These are phyloP conservation scores for Megalops cyprinoides DNA, from an alignment of 2,797 vertebrate species.

Conservation along the genomic window DNA sequence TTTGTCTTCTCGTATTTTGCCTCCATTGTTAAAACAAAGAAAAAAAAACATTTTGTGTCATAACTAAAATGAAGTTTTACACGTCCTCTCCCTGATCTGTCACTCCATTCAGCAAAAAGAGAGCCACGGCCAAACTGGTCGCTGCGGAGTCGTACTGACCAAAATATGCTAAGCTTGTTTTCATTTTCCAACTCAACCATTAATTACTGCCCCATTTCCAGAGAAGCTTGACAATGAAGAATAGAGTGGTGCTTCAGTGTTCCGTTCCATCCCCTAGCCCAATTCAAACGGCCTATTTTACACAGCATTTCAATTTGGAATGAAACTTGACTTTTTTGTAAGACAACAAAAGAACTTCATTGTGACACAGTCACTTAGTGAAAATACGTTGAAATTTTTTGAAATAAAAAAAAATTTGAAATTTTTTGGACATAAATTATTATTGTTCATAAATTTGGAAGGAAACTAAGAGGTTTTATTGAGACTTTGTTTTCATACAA, in stretches of 20 bases:
- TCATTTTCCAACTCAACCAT: not conserved
- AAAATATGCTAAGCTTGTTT: not conserved
- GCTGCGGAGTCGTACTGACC: not conserved
- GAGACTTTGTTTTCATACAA: too few relatives aligned
- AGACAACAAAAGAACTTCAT: too few relatives aligned
- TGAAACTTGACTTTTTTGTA: not conserved
- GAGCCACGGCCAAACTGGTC: not conserved
- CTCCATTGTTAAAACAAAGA: not conserved
- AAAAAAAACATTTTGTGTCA: too few relatives aligned
- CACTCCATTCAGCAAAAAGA: not conserved
- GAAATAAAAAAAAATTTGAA: too few relatives aligned
- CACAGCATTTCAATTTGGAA: not conserved
- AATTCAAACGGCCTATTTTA: not conserved
- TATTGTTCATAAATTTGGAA: too few relatives aligned
- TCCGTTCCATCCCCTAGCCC: not conserved
- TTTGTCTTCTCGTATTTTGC: not conserved
- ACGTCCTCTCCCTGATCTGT: not conserved
- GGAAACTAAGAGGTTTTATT: too few relatives aligned
- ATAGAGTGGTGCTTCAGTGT: not conserved
- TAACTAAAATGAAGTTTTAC: not conserved
- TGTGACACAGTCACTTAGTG: too few relatives aligned
- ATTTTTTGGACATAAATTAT: too few relatives aligned
- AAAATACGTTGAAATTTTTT: too few relatives aligned
- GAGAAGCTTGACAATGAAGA: not conserved
- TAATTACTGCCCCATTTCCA: not conserved